Conservation (phyloP, 2,113 vertebrate genomes). For the Muntiacus muntjak region DNA sequence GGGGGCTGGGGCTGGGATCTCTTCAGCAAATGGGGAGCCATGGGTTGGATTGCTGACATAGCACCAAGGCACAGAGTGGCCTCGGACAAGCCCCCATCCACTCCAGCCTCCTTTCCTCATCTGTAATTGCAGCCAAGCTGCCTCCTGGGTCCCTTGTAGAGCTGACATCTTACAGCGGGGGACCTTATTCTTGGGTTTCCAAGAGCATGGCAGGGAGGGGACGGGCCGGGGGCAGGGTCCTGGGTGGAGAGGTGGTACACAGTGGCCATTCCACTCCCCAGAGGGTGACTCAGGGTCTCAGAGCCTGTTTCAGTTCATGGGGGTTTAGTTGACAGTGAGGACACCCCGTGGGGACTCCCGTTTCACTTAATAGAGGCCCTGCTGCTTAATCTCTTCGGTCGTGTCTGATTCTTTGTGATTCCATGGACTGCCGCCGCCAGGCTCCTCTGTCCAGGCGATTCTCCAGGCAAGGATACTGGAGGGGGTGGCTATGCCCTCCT, state of each 20-base stretch:
- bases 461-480: not conserved
- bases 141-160: not conserved
- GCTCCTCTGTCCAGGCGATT: not conserved
- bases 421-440: not conserved
- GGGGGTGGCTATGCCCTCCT: not conserved
- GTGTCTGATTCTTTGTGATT: not conserved
- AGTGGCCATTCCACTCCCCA: not conserved
- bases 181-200: not conserved
- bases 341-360: not conserved
- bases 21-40: not conserved
- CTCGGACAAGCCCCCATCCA: not conserved
- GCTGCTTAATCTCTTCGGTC: not conserved
- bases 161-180: rapidly evolving
- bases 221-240: rapidly evolving
- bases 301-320: not conserved
- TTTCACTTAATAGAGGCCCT: not conserved
- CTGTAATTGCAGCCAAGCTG: too few relatives aligned
- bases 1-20: not conserved
- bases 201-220: rapidly evolving
- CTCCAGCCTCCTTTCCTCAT: not conserved
- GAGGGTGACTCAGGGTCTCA: not conserved
- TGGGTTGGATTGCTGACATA: not conserved
- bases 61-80: rapidly evolving
- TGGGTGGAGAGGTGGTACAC: not conserved
- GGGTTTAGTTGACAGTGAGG: not conserved